A percentile compares a stretch with the other conserved stretches of the same genome.
phyloP scores from a whole-genome alignment of 2,888 invertebrate genomes.

The Rhingia rostrata region DNA sequence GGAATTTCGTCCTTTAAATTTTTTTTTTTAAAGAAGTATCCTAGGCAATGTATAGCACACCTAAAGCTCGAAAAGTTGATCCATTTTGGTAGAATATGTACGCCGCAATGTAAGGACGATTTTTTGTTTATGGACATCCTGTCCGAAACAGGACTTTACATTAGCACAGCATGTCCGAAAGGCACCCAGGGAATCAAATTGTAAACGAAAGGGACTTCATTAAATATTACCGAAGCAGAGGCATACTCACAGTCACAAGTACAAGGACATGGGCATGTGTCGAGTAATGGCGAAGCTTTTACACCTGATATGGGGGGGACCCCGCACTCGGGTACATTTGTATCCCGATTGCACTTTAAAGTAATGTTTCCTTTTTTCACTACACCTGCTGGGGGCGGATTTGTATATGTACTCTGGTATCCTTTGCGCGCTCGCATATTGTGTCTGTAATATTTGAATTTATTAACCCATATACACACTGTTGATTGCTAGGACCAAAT shows the following conservation, averaged over 20 bases:
- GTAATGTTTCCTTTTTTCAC: slow-evolving; percentile 15
- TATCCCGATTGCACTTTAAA: slow-evolving; percentile 58
- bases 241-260: slow-evolving; percentile 14
- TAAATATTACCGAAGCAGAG: slow-evolving; percentile 43
- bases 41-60: background rate
- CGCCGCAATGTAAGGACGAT: slow-evolving; percentile 15
- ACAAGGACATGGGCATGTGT: background rate
- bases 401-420: background rate
- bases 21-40: slow-evolving; percentile 11
- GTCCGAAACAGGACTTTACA: slow-evolving; percentile 59
- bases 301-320: background rate
- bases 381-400: background rate
- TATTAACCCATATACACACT: slow-evolving; percentile 67
- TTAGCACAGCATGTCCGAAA: slow-evolving; percentile 41
- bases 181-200: slow-evolving; percentile 27
- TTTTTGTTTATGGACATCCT: background rate
- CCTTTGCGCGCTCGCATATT: slow-evolving; percentile 5
- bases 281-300: background rate
- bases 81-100: background rate
- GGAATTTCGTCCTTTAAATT: background rate
- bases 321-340: slow-evolving; percentile 3
- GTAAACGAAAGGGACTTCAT: slow-evolving; percentile 52
- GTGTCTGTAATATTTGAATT: slow-evolving; percentile 60
- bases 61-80: background rate
- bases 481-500: slow-evolving; percentile 34